Base-by-base conservation (phyloP, 2,113 vertebrate genomes). In the Zosterops lateralis region DNA sequence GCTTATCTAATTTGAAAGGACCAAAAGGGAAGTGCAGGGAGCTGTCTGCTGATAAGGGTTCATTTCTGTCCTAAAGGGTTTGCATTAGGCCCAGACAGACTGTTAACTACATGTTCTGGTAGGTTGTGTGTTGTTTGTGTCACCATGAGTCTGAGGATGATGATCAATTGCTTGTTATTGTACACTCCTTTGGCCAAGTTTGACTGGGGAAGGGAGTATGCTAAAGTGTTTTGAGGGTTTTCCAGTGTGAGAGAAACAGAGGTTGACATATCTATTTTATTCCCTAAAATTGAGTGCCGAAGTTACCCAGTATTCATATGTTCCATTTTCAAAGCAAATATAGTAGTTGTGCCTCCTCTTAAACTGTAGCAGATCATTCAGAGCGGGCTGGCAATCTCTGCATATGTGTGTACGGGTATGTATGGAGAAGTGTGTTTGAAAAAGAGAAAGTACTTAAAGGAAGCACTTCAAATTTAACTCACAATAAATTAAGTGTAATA, bases 311-410 rank as follows among this genome's bases (percentile, higher is more conserved):
- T 75, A 40, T 51, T 75, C 7, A 4, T 28, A 7, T 60, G 15
- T 82, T 78, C 56, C 9, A 5, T 85, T 93, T 93, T 87, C 66
- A 73, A 45, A 84, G 67, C 32, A 66, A 73, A 51, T 81, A 14
- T 0, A 51, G 26, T 73, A 48, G 51, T 77, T 81, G 24, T 91
- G 28, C 25, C 61, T 82, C 13, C n/a, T 81, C 21, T 74, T 65
- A 51, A 89, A 22, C 36, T 60, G 10, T 11, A 65, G 62, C 48
- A 26, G 32, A 18, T 90, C 58, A 13, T 73, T 85, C 42, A 73
- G 74, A 79, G 25, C 0, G 0, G n/a, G 17, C 22, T 78, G 45
- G 40, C 14, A 53, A 8, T 36, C 32, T 65, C 17, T 56, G 7
- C 51, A 5, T 56, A 6, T 12, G 11, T 58, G 29, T 44, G 29